Evolutionary conservation across 2,797 vertebrate species (phyloP).

Genomic region (Trachurus trachurus): DNA sequence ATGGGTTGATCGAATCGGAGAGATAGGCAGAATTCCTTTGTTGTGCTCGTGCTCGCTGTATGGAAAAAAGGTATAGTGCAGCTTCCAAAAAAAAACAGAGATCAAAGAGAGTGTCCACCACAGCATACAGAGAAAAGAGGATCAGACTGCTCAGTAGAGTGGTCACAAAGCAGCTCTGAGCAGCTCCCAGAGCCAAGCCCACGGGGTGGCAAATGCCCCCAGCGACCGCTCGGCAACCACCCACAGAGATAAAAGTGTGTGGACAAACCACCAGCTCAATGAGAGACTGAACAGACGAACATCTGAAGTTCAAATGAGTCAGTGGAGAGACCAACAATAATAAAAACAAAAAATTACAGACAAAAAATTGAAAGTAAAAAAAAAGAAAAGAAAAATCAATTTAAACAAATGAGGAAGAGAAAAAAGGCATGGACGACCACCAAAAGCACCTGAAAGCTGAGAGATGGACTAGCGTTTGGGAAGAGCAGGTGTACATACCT

Average conservation of each 20-base stretch:
- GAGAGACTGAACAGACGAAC: slow-evolving; percentile 76
- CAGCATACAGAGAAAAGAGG: slow-evolving; percentile 76
- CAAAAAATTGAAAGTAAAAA: slow-evolving; percentile 68
- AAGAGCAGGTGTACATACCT: slow-evolving; percentile 96
- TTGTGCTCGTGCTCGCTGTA: slow-evolving; percentile 66
- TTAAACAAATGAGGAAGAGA: slow-evolving; percentile 57
- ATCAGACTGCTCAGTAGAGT: slow-evolving; percentile 63
- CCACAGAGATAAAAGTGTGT: slow-evolving; percentile 71
- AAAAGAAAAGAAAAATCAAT: neutral
- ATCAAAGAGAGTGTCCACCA: slow-evolving; percentile 79
- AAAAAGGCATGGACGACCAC: slow-evolving; percentile 87
- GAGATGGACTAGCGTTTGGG: slow-evolving; percentile 86
- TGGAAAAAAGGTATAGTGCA: slow-evolving; percentile 81
- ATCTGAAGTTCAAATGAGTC: slow-evolving; percentile 76
- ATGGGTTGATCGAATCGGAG: slow-evolving; percentile 42
- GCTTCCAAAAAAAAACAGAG: slow-evolving; percentile 77
- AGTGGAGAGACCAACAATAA: slow-evolving; percentile 80
- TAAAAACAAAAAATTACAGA: slow-evolving; percentile 71
- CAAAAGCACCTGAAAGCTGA: slow-evolving; percentile 88
- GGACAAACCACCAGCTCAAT: slow-evolving; percentile 76
- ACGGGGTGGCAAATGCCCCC: slow-evolving; percentile 62
- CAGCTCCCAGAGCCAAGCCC: slow-evolving; percentile 52
- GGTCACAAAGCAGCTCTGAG: slow-evolving; percentile 68
- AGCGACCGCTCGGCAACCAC: slow-evolving; percentile 60
- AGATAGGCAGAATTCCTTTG: slow-evolving; percentile 38